These are phyloP conservation scores for Idaea dimidiata DNA, from an alignment of 2,888 invertebrate genomes.

Conservation along the genomic window DNA sequence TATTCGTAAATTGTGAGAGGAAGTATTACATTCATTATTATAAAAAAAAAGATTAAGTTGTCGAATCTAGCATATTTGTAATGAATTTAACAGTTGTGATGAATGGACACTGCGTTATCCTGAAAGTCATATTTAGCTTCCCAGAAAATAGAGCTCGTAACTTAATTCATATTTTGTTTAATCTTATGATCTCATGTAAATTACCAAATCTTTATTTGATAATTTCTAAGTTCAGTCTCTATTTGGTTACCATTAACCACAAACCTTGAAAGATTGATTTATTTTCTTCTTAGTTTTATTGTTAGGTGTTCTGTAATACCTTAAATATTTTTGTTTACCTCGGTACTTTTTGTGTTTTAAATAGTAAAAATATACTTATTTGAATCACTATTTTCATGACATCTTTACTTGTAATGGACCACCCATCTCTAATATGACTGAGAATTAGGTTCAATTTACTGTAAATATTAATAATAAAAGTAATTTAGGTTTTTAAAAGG, in stretches of 20 bases:
- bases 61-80: not conserved
- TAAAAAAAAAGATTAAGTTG: not conserved
- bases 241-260: conserved; percentile 51
- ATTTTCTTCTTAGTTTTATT: not conserved
- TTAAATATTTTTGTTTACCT: not conserved
- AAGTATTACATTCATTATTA: not conserved
- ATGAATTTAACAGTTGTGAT: not conserved
- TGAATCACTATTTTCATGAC: conserved; percentile 20
- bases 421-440: conserved; percentile 71
- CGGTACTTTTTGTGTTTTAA: conserved; percentile 10
- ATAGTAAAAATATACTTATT: conserved; percentile 14
- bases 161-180: conserved; percentile 8
- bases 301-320: not conserved
- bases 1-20: conserved; percentile 1
- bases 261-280: conserved; percentile 7
- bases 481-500: conserved; percentile 38
- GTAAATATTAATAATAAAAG: conserved; percentile 62
- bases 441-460: conserved; percentile 75
- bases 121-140: not conserved
- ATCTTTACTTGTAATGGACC: conserved; percentile 33
- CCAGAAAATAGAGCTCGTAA: not conserved
- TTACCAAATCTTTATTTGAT: conserved; percentile 62
- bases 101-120: not conserved
- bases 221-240: conserved; percentile 40
- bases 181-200: conserved; percentile 65